Percentiles rank a stretch among this genome's conserved stretches.
These are phyloP conservation scores for Ia io DNA, from an alignment of 2,113 vertebrate genomes.

Conservation along the genomic window DNA sequence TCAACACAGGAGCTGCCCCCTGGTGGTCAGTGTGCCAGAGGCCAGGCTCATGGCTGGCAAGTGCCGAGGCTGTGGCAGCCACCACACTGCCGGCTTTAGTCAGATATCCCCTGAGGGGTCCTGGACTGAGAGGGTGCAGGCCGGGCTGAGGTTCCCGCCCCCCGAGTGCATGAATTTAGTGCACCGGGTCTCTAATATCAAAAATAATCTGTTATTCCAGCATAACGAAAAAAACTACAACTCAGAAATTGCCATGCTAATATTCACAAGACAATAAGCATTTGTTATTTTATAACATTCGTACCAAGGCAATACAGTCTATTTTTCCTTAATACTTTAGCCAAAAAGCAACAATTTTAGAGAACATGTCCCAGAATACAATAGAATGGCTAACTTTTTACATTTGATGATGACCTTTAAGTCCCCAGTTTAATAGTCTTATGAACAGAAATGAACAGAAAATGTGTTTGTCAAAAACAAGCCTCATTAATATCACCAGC, in stretches of 20 bases:
- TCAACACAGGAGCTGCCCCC: too few relatives aligned
- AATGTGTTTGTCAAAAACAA: not conserved
- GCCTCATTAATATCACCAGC: not conserved
- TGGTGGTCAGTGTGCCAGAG: too few relatives aligned
- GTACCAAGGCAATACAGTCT: not conserved
- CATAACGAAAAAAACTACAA: not conserved
- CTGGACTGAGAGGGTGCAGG: too few relatives aligned
- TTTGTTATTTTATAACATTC: not conserved
- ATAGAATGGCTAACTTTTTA: not conserved
- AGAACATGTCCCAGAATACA: not conserved
- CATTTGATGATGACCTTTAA: not conserved
- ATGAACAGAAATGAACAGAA: not conserved
- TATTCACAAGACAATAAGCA: not conserved
- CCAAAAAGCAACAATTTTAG: not conserved
- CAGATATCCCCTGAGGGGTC: too few relatives aligned
- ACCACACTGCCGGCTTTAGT: too few relatives aligned
- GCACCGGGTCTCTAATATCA: not conserved
- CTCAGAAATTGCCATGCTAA: not conserved
- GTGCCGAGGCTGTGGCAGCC: accelerated
- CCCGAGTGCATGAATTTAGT: too few relatives aligned
- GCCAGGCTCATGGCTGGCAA: too few relatives aligned
- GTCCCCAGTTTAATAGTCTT: not conserved
- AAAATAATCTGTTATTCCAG: not conserved
- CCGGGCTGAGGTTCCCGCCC: too few relatives aligned
- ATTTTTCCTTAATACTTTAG: not conserved